Base-by-base conservation (phyloP, 2,797 vertebrate species). In the Morelia viridis region DNA sequence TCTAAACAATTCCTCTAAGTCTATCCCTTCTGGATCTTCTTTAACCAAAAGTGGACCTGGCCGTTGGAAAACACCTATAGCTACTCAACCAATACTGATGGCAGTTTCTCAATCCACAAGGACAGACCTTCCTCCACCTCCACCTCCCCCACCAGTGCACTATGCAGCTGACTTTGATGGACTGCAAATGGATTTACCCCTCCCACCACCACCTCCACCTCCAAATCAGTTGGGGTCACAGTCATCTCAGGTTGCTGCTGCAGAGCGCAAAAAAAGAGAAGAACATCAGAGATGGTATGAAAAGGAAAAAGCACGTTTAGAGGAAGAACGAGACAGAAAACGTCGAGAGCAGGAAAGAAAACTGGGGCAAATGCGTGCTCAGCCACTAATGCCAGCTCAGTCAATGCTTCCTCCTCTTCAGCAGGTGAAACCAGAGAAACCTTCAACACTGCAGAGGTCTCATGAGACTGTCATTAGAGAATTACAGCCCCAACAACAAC, bases 201-300 rank as follows among this genome's bases (percentile, higher is more conserved):
- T 98, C 0, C 98, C 98, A 0, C 97, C 98, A 0, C 28, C 98
- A 60, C 95, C 96, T 0, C 95, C 96, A 4, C 94, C 96, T 41
- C 90, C 96, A 62, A 95, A 84, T 9, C 98, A 98, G 80, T 92
- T 97, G 91, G 98, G 98, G 91, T 97, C 97, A 0, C 97, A 96
- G 15, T 94, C 97, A 0, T 97, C 96, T 0, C 97, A 97, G 93
- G 95, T 85, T 9, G 97, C 97, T 0, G 97, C 97, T 22, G 98
- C 98, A 0, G 99, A 99, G 95, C 98, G 98, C 68, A 99, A 98
- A 96, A 99, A 99, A 89, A 97, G 99, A 0, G 99, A 99, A 95
- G 99, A 99, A 95, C 99, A 99, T 95, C 99, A 99, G 96, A 98
- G 99, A 92, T 99, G 99, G 99, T 99, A 99, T 95, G 99, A 99